A percentile compares a stretch with the other conserved stretches of the same genome.
Conservation (phyloP, 2,797 vertebrate species). For the Tinamus major region DNA sequence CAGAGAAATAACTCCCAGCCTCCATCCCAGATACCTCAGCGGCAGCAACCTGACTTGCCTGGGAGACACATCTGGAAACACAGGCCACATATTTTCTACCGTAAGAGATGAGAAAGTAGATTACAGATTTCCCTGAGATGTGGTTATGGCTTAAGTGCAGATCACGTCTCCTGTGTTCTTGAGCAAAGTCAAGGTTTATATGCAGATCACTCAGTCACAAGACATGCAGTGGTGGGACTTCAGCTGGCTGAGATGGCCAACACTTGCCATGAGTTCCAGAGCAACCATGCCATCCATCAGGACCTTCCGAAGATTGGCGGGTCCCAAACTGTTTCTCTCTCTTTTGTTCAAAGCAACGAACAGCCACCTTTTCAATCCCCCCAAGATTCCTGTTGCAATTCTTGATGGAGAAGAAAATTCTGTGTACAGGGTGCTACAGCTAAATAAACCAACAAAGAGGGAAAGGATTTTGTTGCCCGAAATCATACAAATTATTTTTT, state of each 20-base stretch:
- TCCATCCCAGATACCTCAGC: neutral
- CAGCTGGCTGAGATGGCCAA: neutral
- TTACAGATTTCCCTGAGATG: neutral
- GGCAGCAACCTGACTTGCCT: neutral
- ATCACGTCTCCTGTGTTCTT: neutral
- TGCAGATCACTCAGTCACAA: neutral
- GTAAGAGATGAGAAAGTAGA: neutral
- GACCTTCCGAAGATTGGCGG: neutral
- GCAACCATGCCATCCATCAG: fast-evolving
- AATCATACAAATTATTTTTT: neutral
- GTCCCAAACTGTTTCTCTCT: neutral
- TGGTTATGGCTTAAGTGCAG: neutral
- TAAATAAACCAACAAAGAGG: neutral
- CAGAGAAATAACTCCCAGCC: neutral
- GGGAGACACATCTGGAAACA: neutral
- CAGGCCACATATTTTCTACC: neutral
- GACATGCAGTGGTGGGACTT: no score
- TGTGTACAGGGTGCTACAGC: neutral
- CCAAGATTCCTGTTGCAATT: neutral
- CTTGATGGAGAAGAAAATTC: neutral
- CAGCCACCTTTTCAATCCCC: neutral
- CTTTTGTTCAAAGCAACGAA: neutral
- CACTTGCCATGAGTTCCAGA: neutral
- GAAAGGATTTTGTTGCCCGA: neutral
- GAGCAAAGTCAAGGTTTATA: neutral